Evolutionary conservation across 2,113 vertebrate species (phyloP), one percentile per base, ranked within the genome.

Genomic region (Neogale vison): DNA sequence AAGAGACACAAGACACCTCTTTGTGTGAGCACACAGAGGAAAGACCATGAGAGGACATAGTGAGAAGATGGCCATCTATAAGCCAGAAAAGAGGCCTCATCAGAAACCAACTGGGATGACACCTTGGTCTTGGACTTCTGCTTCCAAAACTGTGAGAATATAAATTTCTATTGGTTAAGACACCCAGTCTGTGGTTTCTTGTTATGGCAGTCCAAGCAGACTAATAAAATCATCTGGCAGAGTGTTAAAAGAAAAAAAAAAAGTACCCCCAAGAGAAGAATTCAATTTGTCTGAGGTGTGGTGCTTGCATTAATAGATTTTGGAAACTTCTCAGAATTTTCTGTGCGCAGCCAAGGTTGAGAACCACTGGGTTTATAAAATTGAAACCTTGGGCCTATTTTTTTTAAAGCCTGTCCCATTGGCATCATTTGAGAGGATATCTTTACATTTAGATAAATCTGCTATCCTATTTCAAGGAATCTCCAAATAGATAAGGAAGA

Each of bases 401-500:
- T 72, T 34, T 65, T 29, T 17, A n/a, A 86, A 74, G 8, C 47
- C 21, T 82, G 39, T 92, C 82, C 69, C 59, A 96, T 11, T 93
- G 76, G 92, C 71, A 90, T 87, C 69, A 96, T 85, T 90, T 92
- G 31, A 92, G 23, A 96, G 63, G 55, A 91, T 96, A 80, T 42
- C 83, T 96, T 98, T 97, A 96, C 87, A 92, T 90, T 89, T 96
- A 97, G 74, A 95, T 4, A 47, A 83, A 84, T 93, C 80, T 93
- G 67, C 96, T 93, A 77, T 96, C 67, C 83, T 98, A 81, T 96
- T 97, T 93, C 55, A 98, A 97, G 88, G 83, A 97, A 96, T 97
- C 69, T 42, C 80, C 95, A 97, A 96, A 96, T 96, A 96, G 92
- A 97, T 95, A 90, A 96, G 79, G 84, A 96, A 97, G 79, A 92